A percentile compares a stretch with the other conserved stretches of the same genome.
Evolutionary conservation across 2,113 vertebrate genomes (phyloP).

Genomic region (Perccottus glenii): DNA sequence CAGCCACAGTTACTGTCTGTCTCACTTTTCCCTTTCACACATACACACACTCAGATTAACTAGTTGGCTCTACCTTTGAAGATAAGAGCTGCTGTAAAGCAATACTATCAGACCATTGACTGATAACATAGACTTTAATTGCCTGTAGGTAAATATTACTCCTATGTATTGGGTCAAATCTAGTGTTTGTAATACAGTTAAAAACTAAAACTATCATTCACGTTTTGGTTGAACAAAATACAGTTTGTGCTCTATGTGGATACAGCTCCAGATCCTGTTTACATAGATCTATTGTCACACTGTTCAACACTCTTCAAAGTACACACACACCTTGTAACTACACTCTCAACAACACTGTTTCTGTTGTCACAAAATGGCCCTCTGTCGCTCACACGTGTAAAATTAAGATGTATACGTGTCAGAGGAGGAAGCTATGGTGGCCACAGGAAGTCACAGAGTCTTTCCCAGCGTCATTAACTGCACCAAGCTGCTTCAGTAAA

Average conservation of each 20-base stretch:
- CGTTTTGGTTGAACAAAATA: too few relatives aligned
- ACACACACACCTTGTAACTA: background rate
- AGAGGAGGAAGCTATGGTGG: constrained; percentile 29
- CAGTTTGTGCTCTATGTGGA: background rate
- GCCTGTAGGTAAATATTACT: constrained; percentile 50
- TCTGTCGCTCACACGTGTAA: constrained; percentile 1
- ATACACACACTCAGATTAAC: constrained; percentile 9
- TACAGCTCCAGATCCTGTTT: background rate
- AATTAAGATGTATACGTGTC: background rate
- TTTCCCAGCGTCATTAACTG: constrained; percentile 22
- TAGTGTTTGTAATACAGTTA: background rate
- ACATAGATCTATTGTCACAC: background rate
- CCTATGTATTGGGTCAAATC: background rate
- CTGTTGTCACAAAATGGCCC: background rate
- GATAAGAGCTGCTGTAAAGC: constrained; percentile 46
- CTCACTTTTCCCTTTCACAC: constrained; percentile 7
- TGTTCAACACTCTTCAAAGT: too few relatives aligned
- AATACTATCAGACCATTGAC: constrained; percentile 20
- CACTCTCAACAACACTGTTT: background rate
- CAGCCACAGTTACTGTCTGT: constrained; percentile 2
- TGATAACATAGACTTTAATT: constrained; percentile 46
- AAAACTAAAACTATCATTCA: too few relatives aligned
- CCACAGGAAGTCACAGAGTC: constrained; percentile 35
- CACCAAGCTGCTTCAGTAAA: constrained; percentile 1
- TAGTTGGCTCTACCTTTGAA: constrained; percentile 30